Evolutionary conservation across 2,797 vertebrate genomes (phyloP).

Genomic region (Lacerta agilis): DNA sequence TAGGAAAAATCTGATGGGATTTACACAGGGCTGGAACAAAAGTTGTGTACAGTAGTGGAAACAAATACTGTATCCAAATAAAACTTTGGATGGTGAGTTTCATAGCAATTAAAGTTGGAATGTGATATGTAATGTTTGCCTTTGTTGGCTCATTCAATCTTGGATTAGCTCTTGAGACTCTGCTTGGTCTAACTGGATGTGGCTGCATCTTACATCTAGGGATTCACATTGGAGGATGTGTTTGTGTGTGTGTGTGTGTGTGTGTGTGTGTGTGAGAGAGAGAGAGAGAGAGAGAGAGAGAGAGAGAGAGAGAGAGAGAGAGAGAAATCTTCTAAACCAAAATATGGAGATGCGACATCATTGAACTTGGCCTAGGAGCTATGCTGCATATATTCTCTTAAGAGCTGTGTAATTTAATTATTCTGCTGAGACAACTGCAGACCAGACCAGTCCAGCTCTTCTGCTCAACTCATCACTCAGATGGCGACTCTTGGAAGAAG

Average conservation of each 20-base stretch:
- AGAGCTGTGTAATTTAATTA: neutral
- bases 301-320: no score
- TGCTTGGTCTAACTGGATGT: constrained; percentile 53
- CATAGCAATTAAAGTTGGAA: constrained; percentile 53
- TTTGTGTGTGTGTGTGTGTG: no score
- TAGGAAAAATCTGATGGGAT: neutral
- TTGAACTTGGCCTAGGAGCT: neutral
- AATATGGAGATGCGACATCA: constrained; percentile 43
- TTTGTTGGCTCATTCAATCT: constrained; percentile 48
- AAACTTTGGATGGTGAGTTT: neutral
- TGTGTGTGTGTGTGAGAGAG: no score
- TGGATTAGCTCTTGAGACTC: constrained; percentile 43
- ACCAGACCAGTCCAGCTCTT: neutral
- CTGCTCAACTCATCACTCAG: neutral
- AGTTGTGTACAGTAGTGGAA: neutral
- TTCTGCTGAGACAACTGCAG: neutral
- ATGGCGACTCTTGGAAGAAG: neutral
- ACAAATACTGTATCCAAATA: neutral
- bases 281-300: no score
- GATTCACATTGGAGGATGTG: constrained; percentile 42
- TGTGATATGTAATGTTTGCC: constrained; percentile 57
- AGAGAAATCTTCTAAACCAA: constrained; percentile 12
- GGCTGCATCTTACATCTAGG: constrained; percentile 29
- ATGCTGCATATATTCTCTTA: neutral
- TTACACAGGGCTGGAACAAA: neutral